Conservation (phyloP, 2,113 vertebrate genomes). For the Nyctereutes procyonoides region DNA sequence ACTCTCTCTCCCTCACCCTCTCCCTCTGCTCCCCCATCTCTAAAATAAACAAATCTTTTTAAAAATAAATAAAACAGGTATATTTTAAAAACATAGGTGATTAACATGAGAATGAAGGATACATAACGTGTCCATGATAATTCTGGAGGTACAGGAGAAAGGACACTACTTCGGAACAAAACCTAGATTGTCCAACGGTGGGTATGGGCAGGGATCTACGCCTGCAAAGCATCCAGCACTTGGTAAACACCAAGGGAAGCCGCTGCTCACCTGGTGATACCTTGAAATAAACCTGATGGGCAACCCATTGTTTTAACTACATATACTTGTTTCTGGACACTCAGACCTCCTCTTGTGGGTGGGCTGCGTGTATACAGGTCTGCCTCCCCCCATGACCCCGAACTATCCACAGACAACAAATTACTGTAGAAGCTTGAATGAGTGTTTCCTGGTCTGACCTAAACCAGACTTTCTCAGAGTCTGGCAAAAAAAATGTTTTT, state of each 20-base stretch:
- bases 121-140: neutral
- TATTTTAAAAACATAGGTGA: neutral
- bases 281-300: neutral
- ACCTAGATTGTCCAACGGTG: neutral
- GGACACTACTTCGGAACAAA: neutral
- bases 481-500: neutral
- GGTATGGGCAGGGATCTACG: neutral
- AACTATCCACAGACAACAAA: neutral
- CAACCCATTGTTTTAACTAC: neutral
- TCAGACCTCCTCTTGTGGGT: neutral
- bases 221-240: neutral
- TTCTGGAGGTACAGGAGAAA: neutral
- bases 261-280: neutral
- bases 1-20: neutral
- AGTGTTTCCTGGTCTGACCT: slow-evolving; percentile 1
- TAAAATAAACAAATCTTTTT: neutral
- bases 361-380: neutral
- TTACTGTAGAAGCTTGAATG: neutral
- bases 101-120: neutral
- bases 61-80: neutral
- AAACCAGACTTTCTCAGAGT: neutral
- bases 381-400: neutral
- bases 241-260: neutral
- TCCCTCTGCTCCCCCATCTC: neutral
- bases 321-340: neutral